Evolutionary conservation across 2,888 invertebrate species (phyloP).

Genomic region (Pseudococcus longispinus): DNA sequence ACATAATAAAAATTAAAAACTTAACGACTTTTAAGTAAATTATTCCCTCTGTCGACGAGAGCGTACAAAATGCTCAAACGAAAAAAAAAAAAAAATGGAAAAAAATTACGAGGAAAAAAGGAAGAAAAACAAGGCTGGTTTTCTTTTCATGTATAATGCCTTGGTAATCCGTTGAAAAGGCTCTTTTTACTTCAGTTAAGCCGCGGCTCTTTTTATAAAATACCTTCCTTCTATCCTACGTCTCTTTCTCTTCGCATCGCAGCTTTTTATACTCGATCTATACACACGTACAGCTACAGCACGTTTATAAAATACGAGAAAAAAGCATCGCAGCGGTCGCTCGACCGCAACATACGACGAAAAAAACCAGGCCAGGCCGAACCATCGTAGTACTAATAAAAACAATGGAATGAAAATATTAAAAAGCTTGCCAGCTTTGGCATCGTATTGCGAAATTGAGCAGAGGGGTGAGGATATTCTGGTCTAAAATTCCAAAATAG

Average conservation of each 20-base stretch:
- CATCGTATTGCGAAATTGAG: no score
- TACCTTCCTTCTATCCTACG: not conserved
- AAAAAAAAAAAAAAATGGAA: not conserved
- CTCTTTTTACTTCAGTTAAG: not conserved
- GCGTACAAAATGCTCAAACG: not conserved
- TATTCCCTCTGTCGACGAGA: not conserved
- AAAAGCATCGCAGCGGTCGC: not conserved
- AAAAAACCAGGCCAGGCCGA: not conserved
- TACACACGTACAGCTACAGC: no score
- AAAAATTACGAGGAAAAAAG: not conserved
- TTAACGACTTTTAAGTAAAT: constrained; percentile 7
- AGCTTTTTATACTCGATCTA: not conserved
- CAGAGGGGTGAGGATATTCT: no score
- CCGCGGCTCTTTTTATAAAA: not conserved
- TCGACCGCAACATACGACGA: not conserved
- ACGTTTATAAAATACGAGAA: not conserved
- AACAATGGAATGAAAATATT: not conserved
- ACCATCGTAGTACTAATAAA: not conserved
- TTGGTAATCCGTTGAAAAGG: not conserved
- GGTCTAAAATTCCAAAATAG: no score
- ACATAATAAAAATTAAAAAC: constrained; percentile 13
- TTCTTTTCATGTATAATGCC: not conserved
- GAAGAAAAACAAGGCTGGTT: not conserved
- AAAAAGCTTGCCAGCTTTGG: not conserved
- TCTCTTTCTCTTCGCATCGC: not conserved